phyloP scores from a whole-genome alignment of 2,113 vertebrate species.

The Galeopterus variegatus region DNA sequence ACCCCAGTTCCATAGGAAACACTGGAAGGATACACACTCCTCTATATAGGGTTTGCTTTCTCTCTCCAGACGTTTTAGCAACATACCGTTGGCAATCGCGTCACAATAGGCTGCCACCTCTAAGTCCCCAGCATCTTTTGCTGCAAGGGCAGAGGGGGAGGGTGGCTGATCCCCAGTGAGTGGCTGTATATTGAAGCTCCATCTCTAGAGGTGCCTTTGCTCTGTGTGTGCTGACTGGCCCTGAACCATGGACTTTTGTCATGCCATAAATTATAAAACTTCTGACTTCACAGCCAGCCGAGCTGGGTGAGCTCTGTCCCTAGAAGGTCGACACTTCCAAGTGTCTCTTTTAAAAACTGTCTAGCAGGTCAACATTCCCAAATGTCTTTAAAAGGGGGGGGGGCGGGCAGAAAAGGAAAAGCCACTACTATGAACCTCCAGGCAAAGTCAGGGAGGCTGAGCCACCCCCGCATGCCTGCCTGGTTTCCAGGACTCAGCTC shows the following conservation, averaged over 20 bases:
- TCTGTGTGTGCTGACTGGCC: not conserved
- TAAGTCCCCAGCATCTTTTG: not conserved
- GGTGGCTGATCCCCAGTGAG: not conserved
- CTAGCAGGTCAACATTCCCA: not conserved
- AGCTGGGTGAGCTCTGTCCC: not conserved
- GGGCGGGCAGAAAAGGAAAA: not conserved
- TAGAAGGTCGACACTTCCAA: not conserved
- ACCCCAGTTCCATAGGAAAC: not conserved
- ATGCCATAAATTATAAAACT: not conserved
- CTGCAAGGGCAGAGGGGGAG: not conserved
- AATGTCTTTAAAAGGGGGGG: not conserved
- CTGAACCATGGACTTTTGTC: not conserved
- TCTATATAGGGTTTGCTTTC: not conserved
- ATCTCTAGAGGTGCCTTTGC: not conserved
- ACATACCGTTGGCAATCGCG: rapidly evolving
- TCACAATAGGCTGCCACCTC: not conserved
- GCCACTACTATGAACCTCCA: not conserved
- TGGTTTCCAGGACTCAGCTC: not conserved
- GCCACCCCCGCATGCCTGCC: rapidly evolving
- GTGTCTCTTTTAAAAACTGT: not conserved
- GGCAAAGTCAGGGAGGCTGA: not conserved
- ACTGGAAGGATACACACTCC: not conserved
- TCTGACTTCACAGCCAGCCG: not conserved
- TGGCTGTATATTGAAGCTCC: not conserved
- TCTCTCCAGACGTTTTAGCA: not conserved